Evolutionary conservation across 92 coral and sea anemone species (phyloP).

Genomic region (Phenganax stokvisi): DNA sequence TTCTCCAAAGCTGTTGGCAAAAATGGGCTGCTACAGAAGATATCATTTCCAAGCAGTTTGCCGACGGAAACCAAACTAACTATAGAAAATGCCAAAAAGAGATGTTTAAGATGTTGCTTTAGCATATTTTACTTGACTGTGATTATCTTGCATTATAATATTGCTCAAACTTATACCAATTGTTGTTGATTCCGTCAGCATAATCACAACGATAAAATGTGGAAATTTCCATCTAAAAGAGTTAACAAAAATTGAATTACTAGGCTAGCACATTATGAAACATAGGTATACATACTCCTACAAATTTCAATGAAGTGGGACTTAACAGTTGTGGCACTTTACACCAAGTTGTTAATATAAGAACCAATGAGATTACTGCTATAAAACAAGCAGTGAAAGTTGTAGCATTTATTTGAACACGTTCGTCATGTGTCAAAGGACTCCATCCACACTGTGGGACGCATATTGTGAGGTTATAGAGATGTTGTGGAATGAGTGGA

Average conservation of each 20-base stretch:
- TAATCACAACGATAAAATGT: slow-evolving; percentile 33
- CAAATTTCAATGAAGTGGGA: not conserved
- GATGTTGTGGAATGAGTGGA: slow-evolving; percentile 2
- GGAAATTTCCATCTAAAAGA: slow-evolving; percentile 38
- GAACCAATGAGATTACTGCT: slow-evolving; percentile 44
- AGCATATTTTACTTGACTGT: not conserved
- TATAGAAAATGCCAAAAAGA: not conserved
- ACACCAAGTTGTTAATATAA: slow-evolving; percentile 70
- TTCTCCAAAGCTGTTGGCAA: not conserved
- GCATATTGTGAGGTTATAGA: not conserved
- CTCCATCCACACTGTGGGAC: slow-evolving; percentile 30
- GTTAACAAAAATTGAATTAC: not conserved
- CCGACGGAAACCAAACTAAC: slow-evolving; percentile 12
- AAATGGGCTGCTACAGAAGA: slow-evolving; percentile 63
- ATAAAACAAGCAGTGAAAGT: slow-evolving; percentile 19
- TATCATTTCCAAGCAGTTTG: slow-evolving; percentile 49
- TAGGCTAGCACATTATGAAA: not conserved
- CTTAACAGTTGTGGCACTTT: slow-evolving; percentile 72
- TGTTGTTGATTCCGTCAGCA: slow-evolving; percentile 22
- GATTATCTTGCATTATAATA: not conserved
- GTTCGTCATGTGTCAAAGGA: not conserved
- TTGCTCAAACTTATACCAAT: slow-evolving; percentile 22
- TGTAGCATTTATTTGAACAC: slow-evolving; percentile 10
- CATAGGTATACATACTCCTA: not conserved
- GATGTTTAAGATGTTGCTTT: not conserved